Evolutionary conservation across 2,888 invertebrate species (phyloP), one percentile per base, ranked within the genome.

Genomic region (Diadegma fenestrale): DNA sequence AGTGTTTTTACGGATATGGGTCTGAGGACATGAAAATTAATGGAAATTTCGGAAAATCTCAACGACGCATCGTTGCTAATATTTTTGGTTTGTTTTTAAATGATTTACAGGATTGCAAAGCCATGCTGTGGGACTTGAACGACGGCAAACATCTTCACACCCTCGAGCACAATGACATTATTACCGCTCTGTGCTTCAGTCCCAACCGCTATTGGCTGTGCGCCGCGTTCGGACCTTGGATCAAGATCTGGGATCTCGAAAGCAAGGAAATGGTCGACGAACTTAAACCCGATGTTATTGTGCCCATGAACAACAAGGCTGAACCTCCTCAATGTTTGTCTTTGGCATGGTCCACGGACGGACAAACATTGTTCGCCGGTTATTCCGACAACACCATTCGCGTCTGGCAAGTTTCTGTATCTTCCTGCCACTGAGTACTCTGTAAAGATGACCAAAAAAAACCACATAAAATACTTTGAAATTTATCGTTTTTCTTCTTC

Each of bases 161-260:
- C 17, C 95, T 99, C 92, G 99, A 99, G 94, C 99, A 99, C 94
- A 99, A 99, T 94, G 99, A 99, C 94, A 98, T 98, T 94, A 99
- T 99, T 95, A 99, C 99, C 91, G 98, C 99, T 6, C 95, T 99
- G 91, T 98, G 99, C 96, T 99, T 99, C 97, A 99, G 99, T 88
- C 99, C 99, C 87, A 99, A 99, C 95, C 97, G 99, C 93, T 99
- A 99, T 94, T 99, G 99, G 99, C 96, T 99, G 88, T 99, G 99
- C 94, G 99, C 99, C 93, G 99, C 99, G 30, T 99, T 98, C 92
- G 99, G 99, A 91, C 98, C 99, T 88, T 97, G 97, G 90, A 99
- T 99, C 94, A 99, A 99, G 95, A 99, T 99, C 94, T 99, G 99
- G 99, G 99, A 99, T 95, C 96, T 99, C 94, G 99, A 99, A 95